Evolutionary conservation across 2,888 invertebrate species (phyloP).

Genomic region (Oligia fasciuncula): DNA sequence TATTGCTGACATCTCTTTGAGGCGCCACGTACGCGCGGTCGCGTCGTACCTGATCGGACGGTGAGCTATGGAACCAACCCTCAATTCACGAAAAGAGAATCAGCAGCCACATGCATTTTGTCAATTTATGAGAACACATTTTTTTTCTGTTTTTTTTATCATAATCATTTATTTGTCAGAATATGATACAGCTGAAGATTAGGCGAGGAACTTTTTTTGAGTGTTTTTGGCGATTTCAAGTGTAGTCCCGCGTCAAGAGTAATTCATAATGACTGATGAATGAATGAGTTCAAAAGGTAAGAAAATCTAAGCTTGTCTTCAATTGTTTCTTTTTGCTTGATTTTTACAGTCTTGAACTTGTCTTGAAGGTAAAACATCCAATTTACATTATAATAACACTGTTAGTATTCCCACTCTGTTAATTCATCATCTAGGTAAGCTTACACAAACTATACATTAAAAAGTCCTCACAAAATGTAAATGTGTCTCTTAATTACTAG

Average conservation of each 20-base stretch:
- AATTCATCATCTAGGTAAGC: constrained; percentile 20
- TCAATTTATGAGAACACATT: background rate
- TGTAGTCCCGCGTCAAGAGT: background rate
- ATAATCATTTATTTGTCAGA: background rate
- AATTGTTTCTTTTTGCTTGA: background rate
- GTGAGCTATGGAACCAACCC: too few relatives aligned
- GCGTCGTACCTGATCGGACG: too few relatives aligned
- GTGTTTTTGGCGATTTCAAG: too few relatives aligned
- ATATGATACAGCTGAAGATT: background rate
- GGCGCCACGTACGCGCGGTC: too few relatives aligned
- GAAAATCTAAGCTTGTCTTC: background rate
- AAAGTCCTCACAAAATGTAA: constrained; percentile 32
- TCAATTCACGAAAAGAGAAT: background rate
- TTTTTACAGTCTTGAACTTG: background rate
- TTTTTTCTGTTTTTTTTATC: background rate
- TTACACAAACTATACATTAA: constrained; percentile 3
- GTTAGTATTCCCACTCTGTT: constrained; percentile 11
- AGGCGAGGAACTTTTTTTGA: background rate
- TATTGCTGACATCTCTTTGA: too few relatives aligned
- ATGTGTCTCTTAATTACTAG: constrained; percentile 34
- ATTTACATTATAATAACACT: constrained; percentile 24
- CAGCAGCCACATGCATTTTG: background rate
- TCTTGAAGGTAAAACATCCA: background rate
- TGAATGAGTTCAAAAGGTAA: background rate
- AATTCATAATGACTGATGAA: background rate